These are phyloP conservation scores for Scomber scombrus DNA, from an alignment of 2,113 vertebrate genomes.

Conservation along the genomic window DNA sequence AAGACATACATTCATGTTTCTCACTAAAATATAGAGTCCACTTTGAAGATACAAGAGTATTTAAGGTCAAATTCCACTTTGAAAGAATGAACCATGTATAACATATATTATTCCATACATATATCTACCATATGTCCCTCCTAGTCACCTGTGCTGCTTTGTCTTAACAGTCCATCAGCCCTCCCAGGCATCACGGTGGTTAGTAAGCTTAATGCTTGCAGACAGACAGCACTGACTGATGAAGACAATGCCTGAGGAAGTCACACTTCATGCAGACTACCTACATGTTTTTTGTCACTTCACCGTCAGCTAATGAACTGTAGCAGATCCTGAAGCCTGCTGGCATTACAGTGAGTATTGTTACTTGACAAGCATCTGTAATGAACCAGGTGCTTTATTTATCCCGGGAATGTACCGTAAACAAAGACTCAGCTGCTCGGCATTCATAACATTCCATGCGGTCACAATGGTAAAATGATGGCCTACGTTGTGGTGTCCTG, in stretches of 20 bases:
- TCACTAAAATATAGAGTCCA: too few species aligned
- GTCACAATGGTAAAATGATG: neutral
- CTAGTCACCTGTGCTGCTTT: conserved; percentile 10
- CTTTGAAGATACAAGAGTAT: neutral
- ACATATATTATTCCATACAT: too few species aligned
- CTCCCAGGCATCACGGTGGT: neutral
- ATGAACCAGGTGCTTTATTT: neutral
- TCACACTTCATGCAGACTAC: conserved; percentile 18
- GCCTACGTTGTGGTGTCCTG: accelerated
- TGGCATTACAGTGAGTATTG: neutral
- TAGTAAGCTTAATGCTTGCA: conserved; percentile 19
- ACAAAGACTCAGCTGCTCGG: neutral
- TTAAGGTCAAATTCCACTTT: neutral
- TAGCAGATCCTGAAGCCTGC: conserved; percentile 24
- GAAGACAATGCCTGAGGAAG: conserved; percentile 45
- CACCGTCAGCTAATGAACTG: conserved; percentile 35
- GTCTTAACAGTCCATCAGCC: conserved; percentile 23
- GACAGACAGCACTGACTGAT: conserved; percentile 48
- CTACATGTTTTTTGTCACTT: conserved; percentile 50
- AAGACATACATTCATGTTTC: neutral
- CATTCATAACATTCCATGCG: neutral
- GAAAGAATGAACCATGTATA: neutral
- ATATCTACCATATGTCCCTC: too few species aligned
- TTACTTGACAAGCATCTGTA: conserved; percentile 15
- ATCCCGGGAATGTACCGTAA: neutral